Percentiles rank a stretch among this genome's conserved stretches.
These are phyloP conservation scores for Xylota segnis DNA, from an alignment of 2,888 invertebrate species.

Conservation along the genomic window DNA sequence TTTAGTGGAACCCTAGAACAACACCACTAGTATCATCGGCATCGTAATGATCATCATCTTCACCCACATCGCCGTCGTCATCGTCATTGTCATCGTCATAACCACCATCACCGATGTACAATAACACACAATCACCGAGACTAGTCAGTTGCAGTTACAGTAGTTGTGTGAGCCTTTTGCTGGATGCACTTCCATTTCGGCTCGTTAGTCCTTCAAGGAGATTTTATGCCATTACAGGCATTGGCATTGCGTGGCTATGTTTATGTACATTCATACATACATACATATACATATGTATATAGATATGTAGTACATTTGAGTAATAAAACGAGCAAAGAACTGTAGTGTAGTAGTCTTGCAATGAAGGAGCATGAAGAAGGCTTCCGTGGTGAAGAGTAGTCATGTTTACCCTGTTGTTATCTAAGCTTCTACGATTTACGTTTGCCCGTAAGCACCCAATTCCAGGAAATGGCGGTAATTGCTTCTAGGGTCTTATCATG, in stretches of 20 bases:
- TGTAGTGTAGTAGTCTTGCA: constrained; percentile 29
- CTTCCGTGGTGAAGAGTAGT: constrained; percentile 61
- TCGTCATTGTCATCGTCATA: constrained; percentile 36
- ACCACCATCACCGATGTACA: constrained; percentile 21
- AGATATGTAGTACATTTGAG: constrained; percentile 31
- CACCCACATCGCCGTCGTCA: constrained; percentile 12
- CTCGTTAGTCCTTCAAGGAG: constrained; percentile 68
- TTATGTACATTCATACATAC: no score
- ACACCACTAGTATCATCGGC: neutral
- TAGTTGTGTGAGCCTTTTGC: constrained; percentile 44
- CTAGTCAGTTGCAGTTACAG: constrained; percentile 63
- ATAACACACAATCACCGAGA: constrained; percentile 25
- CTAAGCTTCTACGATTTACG: constrained; percentile 70
- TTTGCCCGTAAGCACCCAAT: constrained; percentile 69
- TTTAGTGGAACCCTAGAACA: constrained; percentile 5
- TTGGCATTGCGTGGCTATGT: neutral
- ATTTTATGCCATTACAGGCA: constrained; percentile 45
- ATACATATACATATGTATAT: neutral
- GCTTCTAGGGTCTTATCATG: constrained; percentile 65
- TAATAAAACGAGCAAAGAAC: constrained; percentile 36
- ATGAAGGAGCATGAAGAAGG: constrained; percentile 47
- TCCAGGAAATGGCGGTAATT: constrained; percentile 71
- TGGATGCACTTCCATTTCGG: constrained; percentile 70
- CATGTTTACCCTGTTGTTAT: constrained; percentile 71
- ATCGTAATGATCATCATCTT: constrained; percentile 33